Percentiles rank a stretch among this genome's conserved stretches.
phyloP scores from a whole-genome alignment of 2,113 vertebrate genomes.

The Nycticorax nycticorax region DNA sequence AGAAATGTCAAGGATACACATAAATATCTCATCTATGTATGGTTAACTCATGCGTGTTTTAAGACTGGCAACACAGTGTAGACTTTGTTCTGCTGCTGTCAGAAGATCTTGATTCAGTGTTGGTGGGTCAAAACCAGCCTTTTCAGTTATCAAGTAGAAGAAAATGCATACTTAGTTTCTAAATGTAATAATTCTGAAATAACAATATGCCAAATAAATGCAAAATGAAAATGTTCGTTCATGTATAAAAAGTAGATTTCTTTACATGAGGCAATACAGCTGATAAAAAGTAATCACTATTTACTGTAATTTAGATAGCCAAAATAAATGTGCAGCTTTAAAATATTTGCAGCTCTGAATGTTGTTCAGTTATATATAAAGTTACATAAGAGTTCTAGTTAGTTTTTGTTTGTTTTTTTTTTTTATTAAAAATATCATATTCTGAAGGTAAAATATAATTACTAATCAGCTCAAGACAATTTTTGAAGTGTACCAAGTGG shows the following conservation, averaged over 20 bases:
- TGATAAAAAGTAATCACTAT: background rate
- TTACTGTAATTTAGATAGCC: background rate
- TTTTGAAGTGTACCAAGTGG: background rate
- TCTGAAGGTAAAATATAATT: background rate
- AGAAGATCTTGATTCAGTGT: background rate
- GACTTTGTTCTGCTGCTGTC: background rate
- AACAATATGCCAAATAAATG: background rate
- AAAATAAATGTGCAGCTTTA: background rate
- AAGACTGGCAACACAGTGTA: rapidly evolving
- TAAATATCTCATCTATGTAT: too few relatives aligned
- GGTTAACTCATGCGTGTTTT: background rate
- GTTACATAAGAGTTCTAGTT: background rate
- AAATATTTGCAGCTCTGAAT: background rate
- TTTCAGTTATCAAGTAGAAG: background rate
- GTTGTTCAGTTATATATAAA: background rate
- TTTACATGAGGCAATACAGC: background rate
- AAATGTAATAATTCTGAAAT: background rate
- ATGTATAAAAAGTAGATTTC: background rate
- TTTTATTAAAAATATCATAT: background rate
- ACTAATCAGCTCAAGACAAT: background rate
- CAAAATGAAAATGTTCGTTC: background rate
- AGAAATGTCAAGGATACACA: background rate
- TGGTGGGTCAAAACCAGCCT: background rate
- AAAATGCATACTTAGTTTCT: background rate
- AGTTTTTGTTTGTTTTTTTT: background rate